Conservation (phyloP, 2,888 invertebrate species). For the Psylliodes chrysocephalus region DNA sequence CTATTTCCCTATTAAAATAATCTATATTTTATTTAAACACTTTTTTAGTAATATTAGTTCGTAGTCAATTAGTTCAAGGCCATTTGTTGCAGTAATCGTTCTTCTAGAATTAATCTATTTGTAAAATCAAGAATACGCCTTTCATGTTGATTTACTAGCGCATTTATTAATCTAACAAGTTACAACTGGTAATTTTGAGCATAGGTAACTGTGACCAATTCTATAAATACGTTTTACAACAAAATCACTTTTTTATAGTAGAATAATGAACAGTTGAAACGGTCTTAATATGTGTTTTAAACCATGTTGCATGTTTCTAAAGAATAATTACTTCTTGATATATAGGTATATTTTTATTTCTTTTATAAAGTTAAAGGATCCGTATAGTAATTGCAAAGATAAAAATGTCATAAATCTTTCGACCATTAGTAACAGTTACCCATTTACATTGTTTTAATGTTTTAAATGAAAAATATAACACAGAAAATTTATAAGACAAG, state of each 20-base stretch:
- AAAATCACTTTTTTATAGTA: neutral
- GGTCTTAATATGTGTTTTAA: neutral
- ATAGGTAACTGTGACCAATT: conserved; percentile 2
- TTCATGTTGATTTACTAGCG: neutral
- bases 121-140: neutral
- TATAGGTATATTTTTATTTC: neutral
- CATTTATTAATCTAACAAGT: neutral
- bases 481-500: too few species aligned
- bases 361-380: neutral
- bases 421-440: neutral
- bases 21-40: too few species aligned
- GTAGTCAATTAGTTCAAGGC: too few species aligned
- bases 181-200: neutral
- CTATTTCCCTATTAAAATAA: too few species aligned
- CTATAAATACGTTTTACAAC: neutral
- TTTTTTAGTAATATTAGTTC: too few species aligned
- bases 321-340: conserved; percentile 7
- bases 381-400: neutral
- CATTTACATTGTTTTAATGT: neutral
- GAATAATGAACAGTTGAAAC: neutral
- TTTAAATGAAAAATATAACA: too few species aligned
- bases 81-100: too few species aligned
- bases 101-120: too few species aligned
- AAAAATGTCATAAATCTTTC: neutral
- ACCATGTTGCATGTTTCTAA: neutral